These are phyloP conservation scores for Pimephales promelas DNA, from an alignment of 2,113 vertebrate species.

Conservation along the genomic window DNA sequence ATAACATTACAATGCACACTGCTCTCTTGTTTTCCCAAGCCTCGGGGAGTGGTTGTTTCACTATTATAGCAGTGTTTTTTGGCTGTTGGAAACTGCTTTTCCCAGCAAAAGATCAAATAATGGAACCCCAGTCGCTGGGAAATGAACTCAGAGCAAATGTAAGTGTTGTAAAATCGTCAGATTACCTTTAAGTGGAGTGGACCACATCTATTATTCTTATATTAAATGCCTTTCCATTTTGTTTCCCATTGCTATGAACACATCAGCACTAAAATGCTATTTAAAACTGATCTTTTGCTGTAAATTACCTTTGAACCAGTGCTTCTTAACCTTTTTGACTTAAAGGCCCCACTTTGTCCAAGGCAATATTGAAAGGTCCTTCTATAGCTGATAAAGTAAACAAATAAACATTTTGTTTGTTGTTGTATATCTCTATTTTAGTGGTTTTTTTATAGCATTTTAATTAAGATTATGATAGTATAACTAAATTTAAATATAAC, in stretches of 20 bases:
- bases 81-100: constrained; percentile 1
- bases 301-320: background rate
- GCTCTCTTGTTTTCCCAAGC: constrained; percentile 10
- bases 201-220: background rate
- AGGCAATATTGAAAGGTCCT: background rate
- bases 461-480: too few species aligned
- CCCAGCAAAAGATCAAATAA: background rate
- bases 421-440: background rate
- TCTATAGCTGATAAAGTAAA: background rate
- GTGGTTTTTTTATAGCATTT: too few species aligned
- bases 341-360: background rate
- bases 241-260: background rate
- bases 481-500: too few species aligned
- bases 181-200: background rate
- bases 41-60: constrained; percentile 5
- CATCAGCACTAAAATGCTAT: background rate
- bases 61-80: background rate
- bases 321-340: background rate
- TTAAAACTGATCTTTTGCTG: background rate
- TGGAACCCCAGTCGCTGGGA: background rate
- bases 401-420: background rate
- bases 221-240: too few species aligned
- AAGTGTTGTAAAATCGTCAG: background rate
- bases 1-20: constrained; percentile 3
- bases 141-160: background rate